Evolutionary conservation across 2,797 vertebrate genomes (phyloP).

Genomic region (Danio tinwini): DNA sequence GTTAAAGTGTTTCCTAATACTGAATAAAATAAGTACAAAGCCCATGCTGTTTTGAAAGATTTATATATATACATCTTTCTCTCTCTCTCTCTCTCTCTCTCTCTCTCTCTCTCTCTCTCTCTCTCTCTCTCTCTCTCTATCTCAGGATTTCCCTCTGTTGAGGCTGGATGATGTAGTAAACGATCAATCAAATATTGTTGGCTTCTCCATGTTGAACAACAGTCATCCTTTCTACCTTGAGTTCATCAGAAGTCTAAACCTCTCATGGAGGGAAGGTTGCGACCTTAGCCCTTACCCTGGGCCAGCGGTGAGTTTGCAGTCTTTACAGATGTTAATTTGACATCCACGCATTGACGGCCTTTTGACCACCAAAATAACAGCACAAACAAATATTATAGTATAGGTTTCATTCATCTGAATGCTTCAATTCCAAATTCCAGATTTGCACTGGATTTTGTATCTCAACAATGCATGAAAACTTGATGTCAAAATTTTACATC

Average conservation of each 20-base stretch:
- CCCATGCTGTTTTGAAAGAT: too few relatives aligned
- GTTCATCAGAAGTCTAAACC: constrained; percentile 88
- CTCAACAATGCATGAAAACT: too few relatives aligned
- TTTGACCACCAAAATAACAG: too few relatives aligned
- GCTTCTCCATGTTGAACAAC: constrained; percentile 92
- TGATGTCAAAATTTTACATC: too few relatives aligned
- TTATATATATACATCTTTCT: too few relatives aligned
- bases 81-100: constrained; percentile 54
- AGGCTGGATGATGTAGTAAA: constrained; percentile 88
- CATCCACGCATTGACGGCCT: too few relatives aligned
- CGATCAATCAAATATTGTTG: constrained; percentile 88
- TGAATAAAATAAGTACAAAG: not conserved
- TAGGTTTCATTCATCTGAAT: too few relatives aligned
- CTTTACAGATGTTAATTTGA: too few relatives aligned
- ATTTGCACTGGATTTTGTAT: too few relatives aligned
- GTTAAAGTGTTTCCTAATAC: not conserved
- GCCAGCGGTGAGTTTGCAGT: constrained; percentile 43
- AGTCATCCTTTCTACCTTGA: constrained; percentile 83
- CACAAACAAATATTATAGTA: too few relatives aligned
- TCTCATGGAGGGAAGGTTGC: constrained; percentile 93
- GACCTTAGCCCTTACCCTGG: constrained; percentile 75
- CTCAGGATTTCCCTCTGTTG: constrained; percentile 90
- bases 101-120: constrained; percentile 61
- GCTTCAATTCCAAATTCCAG: too few relatives aligned
- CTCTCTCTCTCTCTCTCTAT: constrained; percentile 21